Percentiles rank a stretch among this genome's conserved stretches.
phyloP scores from a whole-genome alignment of 2,797 vertebrate genomes.

The Hipposideros larvatus region DNA sequence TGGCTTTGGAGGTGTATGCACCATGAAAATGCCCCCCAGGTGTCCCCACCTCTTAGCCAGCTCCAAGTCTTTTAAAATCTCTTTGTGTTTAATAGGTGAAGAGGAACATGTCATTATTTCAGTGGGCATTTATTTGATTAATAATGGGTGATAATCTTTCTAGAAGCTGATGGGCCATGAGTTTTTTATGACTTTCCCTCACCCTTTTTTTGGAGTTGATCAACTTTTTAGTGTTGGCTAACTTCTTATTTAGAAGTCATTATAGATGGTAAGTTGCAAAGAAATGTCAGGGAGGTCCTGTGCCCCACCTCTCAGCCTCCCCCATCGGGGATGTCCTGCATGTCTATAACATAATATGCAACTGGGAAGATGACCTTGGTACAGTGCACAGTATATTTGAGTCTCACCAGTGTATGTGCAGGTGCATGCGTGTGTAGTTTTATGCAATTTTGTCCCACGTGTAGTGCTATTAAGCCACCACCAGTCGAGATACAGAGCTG shows the following conservation, averaged over 20 bases:
- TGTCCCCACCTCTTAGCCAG: neutral
- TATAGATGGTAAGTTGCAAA: neutral
- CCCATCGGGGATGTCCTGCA: accelerated
- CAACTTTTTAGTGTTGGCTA: neutral
- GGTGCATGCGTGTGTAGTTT: neutral
- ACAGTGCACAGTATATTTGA: neutral
- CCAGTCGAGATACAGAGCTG: too few species aligned
- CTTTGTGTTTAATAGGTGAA: accelerated
- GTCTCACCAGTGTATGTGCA: too few species aligned
- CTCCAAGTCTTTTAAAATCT: accelerated
- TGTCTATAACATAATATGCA: accelerated
- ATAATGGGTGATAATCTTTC: neutral
- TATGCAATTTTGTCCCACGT: accelerated
- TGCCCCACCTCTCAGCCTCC: neutral
- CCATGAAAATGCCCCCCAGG: neutral
- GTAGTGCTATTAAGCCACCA: too few species aligned
- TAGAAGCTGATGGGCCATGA: accelerated
- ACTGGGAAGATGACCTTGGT: neutral
- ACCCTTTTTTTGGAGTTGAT: neutral
- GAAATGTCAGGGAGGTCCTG: accelerated
- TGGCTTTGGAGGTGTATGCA: neutral
- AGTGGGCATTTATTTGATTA: accelerated
- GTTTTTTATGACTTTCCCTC: neutral
- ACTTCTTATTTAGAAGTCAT: neutral
- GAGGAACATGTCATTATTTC: neutral